Conservation (phyloP, 2,888 invertebrate species). For the Sipha maydis region DNA sequence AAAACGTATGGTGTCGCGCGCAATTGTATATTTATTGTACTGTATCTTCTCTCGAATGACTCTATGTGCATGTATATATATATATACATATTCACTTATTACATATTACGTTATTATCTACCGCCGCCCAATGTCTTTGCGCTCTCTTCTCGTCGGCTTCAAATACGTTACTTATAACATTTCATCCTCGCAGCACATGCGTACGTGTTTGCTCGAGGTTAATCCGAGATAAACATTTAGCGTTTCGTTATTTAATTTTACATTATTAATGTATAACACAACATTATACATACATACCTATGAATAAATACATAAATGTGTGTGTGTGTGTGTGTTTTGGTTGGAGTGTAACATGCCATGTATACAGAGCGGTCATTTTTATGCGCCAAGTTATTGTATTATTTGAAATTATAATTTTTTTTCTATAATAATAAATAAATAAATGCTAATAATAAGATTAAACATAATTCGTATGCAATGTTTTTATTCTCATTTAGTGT, state of each 20-base stretch:
- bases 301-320: not conserved
- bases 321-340: not conserved
- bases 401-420: too few species aligned
- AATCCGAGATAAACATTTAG: constrained; percentile 35
- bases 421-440: too few species aligned
- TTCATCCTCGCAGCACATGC: not conserved
- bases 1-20: not conserved
- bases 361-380: not conserved
- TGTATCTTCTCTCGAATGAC: not conserved
- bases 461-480: too few species aligned
- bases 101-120: not conserved
- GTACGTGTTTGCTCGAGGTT: not conserved
- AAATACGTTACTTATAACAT: not conserved
- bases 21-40: not conserved
- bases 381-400: too few species aligned
- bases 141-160: not conserved
- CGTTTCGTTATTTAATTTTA: not conserved
- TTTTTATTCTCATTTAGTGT: too few species aligned
- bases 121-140: not conserved
- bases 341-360: not conserved
- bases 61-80: not conserved
- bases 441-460: too few species aligned
- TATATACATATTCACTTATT: not conserved
- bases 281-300: not conserved
- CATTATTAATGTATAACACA: not conserved